Base-by-base conservation (phyloP, 2,113 vertebrate species). In the Scalopus aquaticus region DNA sequence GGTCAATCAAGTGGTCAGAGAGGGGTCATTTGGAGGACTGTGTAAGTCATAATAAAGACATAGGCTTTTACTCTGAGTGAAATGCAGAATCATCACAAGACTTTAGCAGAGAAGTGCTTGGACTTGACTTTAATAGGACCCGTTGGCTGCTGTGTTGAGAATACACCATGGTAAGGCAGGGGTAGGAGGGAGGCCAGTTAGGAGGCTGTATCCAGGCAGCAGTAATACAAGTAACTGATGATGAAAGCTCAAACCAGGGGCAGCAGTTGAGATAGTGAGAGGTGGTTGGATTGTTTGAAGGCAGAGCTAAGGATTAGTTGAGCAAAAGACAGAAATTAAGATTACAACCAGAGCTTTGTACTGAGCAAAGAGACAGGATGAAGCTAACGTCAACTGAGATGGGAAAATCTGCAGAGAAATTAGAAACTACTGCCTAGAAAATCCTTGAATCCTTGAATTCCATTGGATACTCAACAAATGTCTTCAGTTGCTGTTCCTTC, bases 121-220 rank as follows among this genome's bases (percentile, higher is more conserved):
- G 30, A 46, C 9, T 30, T 16, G 20, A 51, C 78, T 69, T 78
- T 22, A 46, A 13, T 39, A 19, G 65, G 24, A 19, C n/a, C 7
- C 24, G 46, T 73, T 8, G 70, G 42, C 81, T 37, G 2, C 9
- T 5, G 24, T 56, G 44, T 3, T 79, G 65, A 74, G 58, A 77
- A 8, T 2, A 42, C n/a, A 10, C 11, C 5, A 15, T 0, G 6
- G 4, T 24, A 13, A 42, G 39, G 15, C 30, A 78, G 8, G 13
- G 54, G 46, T 13, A 37, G 58, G 1, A 8, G 7, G 8, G 37
- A 65, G 28, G 73, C 28, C 20, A 28, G 42, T 20, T 16, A 26
- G n/a, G 64, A 51, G 26, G 35, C 54, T 9, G 5, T 1, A 20
- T 37, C 1, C 20, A 22, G 54, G 54, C 22, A 56, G 54, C 54